Conservation (phyloP, 1,140 invertebrate species). For the Cylas formicarius region DNA sequence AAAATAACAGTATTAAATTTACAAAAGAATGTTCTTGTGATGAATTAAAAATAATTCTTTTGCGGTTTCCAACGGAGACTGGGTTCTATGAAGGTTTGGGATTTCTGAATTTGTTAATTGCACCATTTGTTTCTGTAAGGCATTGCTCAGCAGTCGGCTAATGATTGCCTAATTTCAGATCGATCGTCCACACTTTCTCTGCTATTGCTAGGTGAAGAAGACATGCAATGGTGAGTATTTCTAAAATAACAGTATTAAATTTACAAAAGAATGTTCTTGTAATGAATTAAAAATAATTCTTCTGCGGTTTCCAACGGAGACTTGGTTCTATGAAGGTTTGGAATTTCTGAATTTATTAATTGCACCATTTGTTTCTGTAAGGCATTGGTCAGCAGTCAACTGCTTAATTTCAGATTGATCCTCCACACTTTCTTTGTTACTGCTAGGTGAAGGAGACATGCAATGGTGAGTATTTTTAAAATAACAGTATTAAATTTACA, state of each 20-base stretch:
- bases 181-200: too few relatives aligned
- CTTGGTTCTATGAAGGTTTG: constrained; percentile 12
- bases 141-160: too few relatives aligned
- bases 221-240: constrained; percentile 2
- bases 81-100: constrained; percentile 19
- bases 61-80: constrained; percentile 27
- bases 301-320: constrained; percentile 21
- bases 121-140: too few relatives aligned
- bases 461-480: too few relatives aligned
- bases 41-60: constrained; percentile 26
- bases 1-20: constrained; percentile 2
- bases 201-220: constrained; percentile 3
- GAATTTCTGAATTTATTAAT: constrained; percentile 12
- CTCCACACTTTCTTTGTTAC: too few relatives aligned
- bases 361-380: too few relatives aligned
- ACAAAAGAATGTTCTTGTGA: constrained; percentile 12
- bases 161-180: constrained; percentile 2
- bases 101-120: constrained; percentile 13
- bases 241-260: constrained; percentile 1
- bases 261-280: neutral
- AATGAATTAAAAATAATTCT: constrained; percentile 16
- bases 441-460: too few relatives aligned
- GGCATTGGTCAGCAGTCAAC: too few relatives aligned
- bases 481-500: constrained; percentile 2
- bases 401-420: too few relatives aligned